Evolutionary conservation across 2,113 vertebrate genomes (phyloP).

Genomic region (Serinus canaria): DNA sequence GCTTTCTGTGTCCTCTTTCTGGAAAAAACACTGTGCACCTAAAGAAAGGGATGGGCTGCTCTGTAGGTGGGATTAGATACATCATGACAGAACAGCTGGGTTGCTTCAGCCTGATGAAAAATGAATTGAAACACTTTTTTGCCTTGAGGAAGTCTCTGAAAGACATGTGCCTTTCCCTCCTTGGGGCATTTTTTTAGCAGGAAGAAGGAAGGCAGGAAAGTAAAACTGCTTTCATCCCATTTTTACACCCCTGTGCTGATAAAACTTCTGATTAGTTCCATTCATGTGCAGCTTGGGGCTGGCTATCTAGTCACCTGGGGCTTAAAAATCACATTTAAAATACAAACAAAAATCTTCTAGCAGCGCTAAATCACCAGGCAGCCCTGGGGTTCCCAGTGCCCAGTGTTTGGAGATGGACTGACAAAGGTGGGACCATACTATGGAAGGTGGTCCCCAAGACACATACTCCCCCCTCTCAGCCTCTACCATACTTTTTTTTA

Average conservation of each 20-base stretch:
- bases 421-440: neutral
- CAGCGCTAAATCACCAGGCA: accelerated
- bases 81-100: neutral
- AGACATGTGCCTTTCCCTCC: neutral
- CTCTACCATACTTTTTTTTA: neutral
- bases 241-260: neutral
- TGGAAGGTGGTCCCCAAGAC: too few relatives aligned
- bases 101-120: neutral
- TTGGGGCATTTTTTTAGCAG: neutral
- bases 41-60: neutral
- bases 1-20: neutral
- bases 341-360: neutral
- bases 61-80: neutral
- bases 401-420: neutral
- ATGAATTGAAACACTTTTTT: neutral
- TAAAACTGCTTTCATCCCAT: neutral
- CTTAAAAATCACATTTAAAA: neutral
- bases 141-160: neutral
- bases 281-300: neutral
- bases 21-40: neutral
- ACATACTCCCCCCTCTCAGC: neutral
- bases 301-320: neutral
- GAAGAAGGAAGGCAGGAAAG: neutral
- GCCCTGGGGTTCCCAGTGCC: neutral
- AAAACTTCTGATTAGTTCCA: neutral